Conservation (phyloP, 2,797 vertebrate species). For the Novumbra hubbsi region DNA sequence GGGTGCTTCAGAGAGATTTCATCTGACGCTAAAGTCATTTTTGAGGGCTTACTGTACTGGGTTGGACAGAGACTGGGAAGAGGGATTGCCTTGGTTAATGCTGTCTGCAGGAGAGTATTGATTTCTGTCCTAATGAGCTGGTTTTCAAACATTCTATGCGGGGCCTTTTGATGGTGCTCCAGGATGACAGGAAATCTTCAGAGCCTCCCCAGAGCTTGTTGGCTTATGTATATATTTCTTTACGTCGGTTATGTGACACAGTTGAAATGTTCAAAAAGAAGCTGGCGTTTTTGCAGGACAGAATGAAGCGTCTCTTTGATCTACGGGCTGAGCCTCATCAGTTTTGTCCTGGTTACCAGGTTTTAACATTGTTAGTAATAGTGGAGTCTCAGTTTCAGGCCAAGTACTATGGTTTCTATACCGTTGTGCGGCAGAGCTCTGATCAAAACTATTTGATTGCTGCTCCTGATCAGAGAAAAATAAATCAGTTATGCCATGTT, state of each 20-base stretch:
- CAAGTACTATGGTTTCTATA: conserved; percentile 1
- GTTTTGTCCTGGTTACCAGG: conserved; percentile 10
- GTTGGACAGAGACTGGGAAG: conserved; percentile 11
- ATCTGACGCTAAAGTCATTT: no score
- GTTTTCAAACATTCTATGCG: conserved; percentile 28
- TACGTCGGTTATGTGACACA: background rate
- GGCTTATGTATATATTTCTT: background rate
- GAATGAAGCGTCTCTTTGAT: conserved; percentile 10
- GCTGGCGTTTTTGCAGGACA: background rate
- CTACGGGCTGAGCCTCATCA: background rate
- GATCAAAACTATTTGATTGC: background rate
- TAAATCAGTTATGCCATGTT: conserved; percentile 9
- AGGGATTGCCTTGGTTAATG: conserved; percentile 19
- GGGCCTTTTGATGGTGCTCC: background rate
- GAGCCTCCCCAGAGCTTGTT: background rate
- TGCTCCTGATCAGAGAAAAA: conserved; percentile 7
- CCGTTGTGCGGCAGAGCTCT: no score
- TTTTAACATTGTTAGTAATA: conserved; percentile 7
- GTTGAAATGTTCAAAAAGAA: background rate
- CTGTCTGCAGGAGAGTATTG: conserved; percentile 21
- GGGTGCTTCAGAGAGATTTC: no score
- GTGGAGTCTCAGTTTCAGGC: conserved; percentile 2
- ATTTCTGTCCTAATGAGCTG: conserved; percentile 25
- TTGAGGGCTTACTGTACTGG: no score
- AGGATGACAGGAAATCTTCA: background rate